phyloP scores from a whole-genome alignment of 2,888 invertebrate genomes.

The Cyclophora albipunctata region DNA sequence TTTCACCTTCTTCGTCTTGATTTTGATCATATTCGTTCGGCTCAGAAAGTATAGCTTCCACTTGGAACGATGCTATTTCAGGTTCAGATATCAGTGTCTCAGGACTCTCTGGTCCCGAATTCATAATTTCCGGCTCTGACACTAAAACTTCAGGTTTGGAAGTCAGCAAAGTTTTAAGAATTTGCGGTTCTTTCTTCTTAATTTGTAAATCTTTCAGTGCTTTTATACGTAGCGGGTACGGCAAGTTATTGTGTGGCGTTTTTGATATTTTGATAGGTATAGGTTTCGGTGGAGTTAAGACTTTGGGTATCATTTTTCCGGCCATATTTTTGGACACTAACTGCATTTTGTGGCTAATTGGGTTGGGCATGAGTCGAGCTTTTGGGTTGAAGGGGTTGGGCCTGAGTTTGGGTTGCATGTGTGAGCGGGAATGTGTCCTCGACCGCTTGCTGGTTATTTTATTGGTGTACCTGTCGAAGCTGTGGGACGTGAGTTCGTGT shows the following conservation, averaged over 20 bases:
- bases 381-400: slow-evolving; percentile 71
- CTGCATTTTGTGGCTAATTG: slow-evolving; percentile 65
- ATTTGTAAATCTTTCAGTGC: slow-evolving; percentile 71
- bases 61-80: slow-evolving; percentile 70
- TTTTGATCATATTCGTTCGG: slow-evolving; percentile 53
- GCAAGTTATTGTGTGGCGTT: slow-evolving; percentile 51
- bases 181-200: slow-evolving; percentile 69
- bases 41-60: slow-evolving; percentile 66
- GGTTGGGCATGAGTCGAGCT: slow-evolving; percentile 67
- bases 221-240: slow-evolving; percentile 67
- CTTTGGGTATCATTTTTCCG: slow-evolving; percentile 45
- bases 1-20: slow-evolving; percentile 40
- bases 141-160: slow-evolving; percentile 64
- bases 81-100: slow-evolving; percentile 71
- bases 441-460: slow-evolving; percentile 52
- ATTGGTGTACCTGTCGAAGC: slow-evolving; percentile 70
- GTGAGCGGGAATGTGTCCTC: slow-evolving; percentile 25
- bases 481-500: slow-evolving; percentile 65
- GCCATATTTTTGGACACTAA: slow-evolving; percentile 46
- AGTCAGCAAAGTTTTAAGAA: slow-evolving; percentile 66
- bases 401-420: slow-evolving; percentile 57
- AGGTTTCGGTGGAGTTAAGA: slow-evolving; percentile 51
- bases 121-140: slow-evolving; percentile 66
- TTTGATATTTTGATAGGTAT: slow-evolving; percentile 54
- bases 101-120: slow-evolving; percentile 69